Percentiles rank a stretch among this genome's conserved stretches.
phyloP scores from a whole-genome alignment of 1,140 invertebrate species.

The Rhyzopertha dominica region DNA sequence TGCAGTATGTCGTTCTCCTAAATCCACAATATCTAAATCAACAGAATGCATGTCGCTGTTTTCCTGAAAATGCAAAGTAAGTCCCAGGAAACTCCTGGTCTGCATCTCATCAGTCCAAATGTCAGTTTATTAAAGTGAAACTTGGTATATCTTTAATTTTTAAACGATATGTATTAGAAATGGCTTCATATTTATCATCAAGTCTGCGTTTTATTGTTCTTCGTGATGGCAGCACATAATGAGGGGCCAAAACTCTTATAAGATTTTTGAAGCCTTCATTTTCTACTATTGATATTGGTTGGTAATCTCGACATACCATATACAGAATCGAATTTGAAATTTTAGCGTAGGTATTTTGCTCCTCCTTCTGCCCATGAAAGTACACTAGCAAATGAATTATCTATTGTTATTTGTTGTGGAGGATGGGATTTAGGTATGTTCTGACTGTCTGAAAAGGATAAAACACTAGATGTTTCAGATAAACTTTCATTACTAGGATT shows the following conservation, averaged over 20 bases:
- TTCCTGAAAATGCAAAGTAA: constrained; percentile 27
- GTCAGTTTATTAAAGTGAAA: constrained; percentile 35
- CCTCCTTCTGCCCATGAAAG: not conserved
- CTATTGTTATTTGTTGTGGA: constrained; percentile 8
- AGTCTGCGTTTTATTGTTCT: constrained; percentile 26
- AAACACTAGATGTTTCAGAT: not conserved
- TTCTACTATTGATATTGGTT: constrained; percentile 42
- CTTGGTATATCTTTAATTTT: constrained; percentile 15
- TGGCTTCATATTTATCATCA: constrained; percentile 40
- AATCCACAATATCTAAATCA: constrained; percentile 34
- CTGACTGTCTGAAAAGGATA: not conserved
- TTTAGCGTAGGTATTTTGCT: constrained; percentile 6
- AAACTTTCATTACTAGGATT: not conserved
- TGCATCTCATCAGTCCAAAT: constrained; percentile 32
- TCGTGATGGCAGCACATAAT: constrained; percentile 40
- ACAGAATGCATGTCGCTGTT: constrained; percentile 15
- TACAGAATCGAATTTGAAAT: constrained; percentile 32
- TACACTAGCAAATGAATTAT: constrained; percentile 13
- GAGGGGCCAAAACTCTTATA: constrained; percentile 37
- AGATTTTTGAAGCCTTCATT: constrained; percentile 42
- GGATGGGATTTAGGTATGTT: not conserved
- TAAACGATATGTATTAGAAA: constrained; percentile 26
- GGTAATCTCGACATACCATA: constrained; percentile 43
- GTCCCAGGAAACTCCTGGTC: constrained; percentile 30
- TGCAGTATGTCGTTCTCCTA: constrained; percentile 34